These are phyloP conservation scores for Tor tambroides DNA, from an alignment of 2,113 vertebrate genomes.

Conservation along the genomic window DNA sequence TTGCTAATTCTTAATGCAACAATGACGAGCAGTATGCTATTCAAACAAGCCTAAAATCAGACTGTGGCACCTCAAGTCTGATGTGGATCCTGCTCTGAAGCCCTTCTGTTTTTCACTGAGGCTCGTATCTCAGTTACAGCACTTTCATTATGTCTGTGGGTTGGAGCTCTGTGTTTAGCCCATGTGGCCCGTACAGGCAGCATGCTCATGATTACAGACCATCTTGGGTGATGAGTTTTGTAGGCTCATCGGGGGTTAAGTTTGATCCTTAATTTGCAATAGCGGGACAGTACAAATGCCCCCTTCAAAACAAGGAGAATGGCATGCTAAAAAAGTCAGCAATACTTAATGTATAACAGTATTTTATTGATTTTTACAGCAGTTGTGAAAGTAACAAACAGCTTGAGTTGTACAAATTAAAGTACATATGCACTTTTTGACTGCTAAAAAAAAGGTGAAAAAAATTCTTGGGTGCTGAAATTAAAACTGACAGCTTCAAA, in stretches of 20 bases:
- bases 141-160: slow-evolving; percentile 51
- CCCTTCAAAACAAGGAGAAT: background rate
- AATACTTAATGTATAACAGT: background rate
- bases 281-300: background rate
- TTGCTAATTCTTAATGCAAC: background rate
- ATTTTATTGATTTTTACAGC: background rate
- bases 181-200: slow-evolving; percentile 23
- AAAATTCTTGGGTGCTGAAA: background rate
- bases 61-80: background rate
- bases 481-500: background rate
- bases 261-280: slow-evolving; percentile 11
- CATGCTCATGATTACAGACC: slow-evolving; percentile 51
- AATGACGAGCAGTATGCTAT: background rate
- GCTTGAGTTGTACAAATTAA: background rate
- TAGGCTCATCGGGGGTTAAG: slow-evolving; percentile 18
- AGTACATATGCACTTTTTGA: background rate
- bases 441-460: background rate
- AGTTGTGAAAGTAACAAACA: background rate
- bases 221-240: slow-evolving; percentile 40
- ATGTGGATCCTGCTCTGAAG: slow-evolving; percentile 13
- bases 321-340: background rate
- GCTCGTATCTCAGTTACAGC: slow-evolving; percentile 39
- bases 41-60: slow-evolving; percentile 5
- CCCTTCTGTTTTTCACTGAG: slow-evolving; percentile 32
- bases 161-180: slow-evolving; percentile 31